Evolutionary conservation across 2,113 vertebrate genomes (phyloP), one percentile per base, ranked within the genome.

Genomic region (Megaceryle maxima): DNA sequence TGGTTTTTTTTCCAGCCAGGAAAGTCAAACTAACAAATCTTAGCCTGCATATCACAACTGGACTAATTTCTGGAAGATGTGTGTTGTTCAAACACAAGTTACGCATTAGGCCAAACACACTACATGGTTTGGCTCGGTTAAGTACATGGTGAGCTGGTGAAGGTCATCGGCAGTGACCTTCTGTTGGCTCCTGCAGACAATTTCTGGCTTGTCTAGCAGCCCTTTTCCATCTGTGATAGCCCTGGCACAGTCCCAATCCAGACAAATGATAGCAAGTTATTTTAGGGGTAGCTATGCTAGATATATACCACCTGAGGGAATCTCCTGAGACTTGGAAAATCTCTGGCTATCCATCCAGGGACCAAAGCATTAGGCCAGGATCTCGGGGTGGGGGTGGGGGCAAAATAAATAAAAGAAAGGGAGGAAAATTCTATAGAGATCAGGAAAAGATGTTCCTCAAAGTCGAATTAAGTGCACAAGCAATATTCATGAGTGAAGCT

Each of bases 61-160:
- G 33, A 55, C 2, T 0, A 1, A 0, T 86, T 78, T 91, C 62
- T 86, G 26, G 62, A 70, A 75, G 41, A 31, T 0, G 0, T 46
- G 5, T 28, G 29, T 5, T 72, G 44, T n/a, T 53, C 24, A 66
- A 69, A 44, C 17, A 53, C 24, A 37, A 59, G 50, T 51, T 59
- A 55, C 13, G 4, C 37, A 7, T n/a, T 25, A 28, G 6, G 10
- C n/a, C 37, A 59, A 87, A 21, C 4, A 43, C 4, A 4, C 43
- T 82, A 26, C 13, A 25, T 1, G 6, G 3, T 51, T 82, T 57
- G 28, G 13, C 41, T 72, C 3, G 1, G 33, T 56, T 84, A n/a
- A 90, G 11, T 10, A 11, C 0, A 0, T 10, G 8, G n/a, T 51
- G 20, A 59, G 26, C 39, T 67, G 55, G 16, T 57, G 44, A 18